Evolutionary conservation across 2,113 vertebrate species (phyloP).

Genomic region (Rhipidura dahli): DNA sequence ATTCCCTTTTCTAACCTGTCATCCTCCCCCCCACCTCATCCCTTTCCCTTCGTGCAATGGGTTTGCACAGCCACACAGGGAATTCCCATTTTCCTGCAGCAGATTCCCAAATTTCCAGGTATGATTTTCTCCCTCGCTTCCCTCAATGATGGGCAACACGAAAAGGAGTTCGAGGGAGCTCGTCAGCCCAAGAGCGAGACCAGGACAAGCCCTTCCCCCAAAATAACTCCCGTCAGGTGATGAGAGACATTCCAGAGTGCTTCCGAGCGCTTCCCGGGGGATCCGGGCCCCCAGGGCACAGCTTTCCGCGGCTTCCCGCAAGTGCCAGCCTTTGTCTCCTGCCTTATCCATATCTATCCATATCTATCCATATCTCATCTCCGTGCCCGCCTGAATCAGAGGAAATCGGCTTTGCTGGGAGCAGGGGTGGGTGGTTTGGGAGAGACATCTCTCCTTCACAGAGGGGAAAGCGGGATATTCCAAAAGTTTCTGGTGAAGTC

Average conservation of each 20-base stretch:
- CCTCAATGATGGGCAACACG: accelerated
- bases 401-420: background rate
- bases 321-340: background rate
- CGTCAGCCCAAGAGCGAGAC: too few relatives aligned
- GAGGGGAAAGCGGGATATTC: background rate
- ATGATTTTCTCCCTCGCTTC: background rate
- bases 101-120: background rate
- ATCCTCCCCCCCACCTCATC: background rate
- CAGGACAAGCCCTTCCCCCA: background rate
- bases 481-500: background rate
- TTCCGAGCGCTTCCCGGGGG: background rate
- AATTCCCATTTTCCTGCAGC: background rate
- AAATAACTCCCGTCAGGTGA: background rate
- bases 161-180: background rate
- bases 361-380: background rate
- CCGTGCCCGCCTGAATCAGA: background rate
- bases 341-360: background rate
- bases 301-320: background rate
- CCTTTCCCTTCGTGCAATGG: background rate
- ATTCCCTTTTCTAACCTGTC: background rate
- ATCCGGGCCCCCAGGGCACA: background rate
- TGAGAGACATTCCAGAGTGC: background rate
- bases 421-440: background rate
- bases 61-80: background rate
- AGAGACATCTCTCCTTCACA: background rate